Conservation (phyloP, 2,113 vertebrate genomes). For the Lepus americanus region DNA sequence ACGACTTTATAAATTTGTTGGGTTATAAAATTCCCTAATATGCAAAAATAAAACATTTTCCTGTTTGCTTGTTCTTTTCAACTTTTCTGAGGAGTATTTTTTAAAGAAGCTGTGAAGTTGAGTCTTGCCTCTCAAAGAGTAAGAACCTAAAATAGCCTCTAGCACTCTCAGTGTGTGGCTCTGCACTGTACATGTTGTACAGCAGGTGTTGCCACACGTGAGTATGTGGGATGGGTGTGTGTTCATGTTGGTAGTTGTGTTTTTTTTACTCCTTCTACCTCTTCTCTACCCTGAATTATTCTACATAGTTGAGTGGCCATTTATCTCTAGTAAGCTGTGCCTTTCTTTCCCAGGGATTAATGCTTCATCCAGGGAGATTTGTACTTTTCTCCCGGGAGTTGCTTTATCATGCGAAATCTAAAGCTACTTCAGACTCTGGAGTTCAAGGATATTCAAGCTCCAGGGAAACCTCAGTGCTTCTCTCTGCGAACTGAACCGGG, state of each 20-base stretch:
- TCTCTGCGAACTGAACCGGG: constrained; percentile 87
- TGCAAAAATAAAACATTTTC: constrained; percentile 51
- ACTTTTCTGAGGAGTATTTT: neutral
- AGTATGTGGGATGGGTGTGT: neutral
- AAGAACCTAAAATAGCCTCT: neutral
- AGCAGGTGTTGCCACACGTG: neutral
- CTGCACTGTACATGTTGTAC: neutral
- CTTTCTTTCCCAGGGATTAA: constrained; percentile 36
- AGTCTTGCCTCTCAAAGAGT: neutral
- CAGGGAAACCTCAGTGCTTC: constrained; percentile 90
- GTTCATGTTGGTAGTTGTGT: neutral
- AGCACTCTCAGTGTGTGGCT: neutral
- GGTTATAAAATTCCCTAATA: neutral
- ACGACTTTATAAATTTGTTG: neutral
- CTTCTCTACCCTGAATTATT: neutral
- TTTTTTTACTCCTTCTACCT: neutral
- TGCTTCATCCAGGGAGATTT: neutral
- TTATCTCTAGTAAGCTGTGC: neutral
- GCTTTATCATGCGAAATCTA: constrained; percentile 92
- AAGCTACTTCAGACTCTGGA: constrained; percentile 89
- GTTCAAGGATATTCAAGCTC: constrained; percentile 84
- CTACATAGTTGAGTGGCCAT: neutral
- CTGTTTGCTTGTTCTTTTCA: constrained; percentile 30
- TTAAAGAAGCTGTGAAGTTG: constrained; percentile 4
- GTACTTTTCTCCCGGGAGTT: constrained; percentile 24